These are phyloP conservation scores for Myopa testacea DNA, from an alignment of 2,888 invertebrate species.

Conservation along the genomic window DNA sequence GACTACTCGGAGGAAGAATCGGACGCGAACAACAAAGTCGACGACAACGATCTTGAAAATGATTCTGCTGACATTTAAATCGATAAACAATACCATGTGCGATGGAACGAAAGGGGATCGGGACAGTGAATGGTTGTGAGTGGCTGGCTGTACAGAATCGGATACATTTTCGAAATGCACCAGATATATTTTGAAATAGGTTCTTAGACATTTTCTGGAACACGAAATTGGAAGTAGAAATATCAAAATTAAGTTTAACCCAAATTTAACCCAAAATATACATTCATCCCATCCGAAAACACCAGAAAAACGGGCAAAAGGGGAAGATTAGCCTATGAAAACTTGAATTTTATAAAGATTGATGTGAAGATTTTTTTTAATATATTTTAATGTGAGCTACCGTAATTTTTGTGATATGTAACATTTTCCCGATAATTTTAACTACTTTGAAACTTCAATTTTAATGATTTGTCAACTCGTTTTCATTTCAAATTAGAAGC, in stretches of 20 bases:
- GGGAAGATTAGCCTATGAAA: too few relatives aligned
- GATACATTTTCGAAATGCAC: not conserved
- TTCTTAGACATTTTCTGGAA: too few relatives aligned
- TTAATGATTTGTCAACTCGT: too few relatives aligned
- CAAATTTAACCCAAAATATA: too few relatives aligned
- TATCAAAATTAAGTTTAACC: not conserved
- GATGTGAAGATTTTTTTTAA: not conserved
- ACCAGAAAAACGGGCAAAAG: too few relatives aligned
- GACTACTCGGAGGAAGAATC: conserved; percentile 89
- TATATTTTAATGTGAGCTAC: not conserved
- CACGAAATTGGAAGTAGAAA: not conserved
- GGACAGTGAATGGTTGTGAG: not conserved
- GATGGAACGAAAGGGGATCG: not conserved
- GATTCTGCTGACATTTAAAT: conserved; percentile 43
- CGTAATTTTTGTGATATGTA: too few relatives aligned
- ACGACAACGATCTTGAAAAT: conserved; percentile 48
- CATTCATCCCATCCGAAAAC: too few relatives aligned
- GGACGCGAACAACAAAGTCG: conserved; percentile 62
- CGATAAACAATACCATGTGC: not conserved
- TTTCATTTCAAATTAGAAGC: too few relatives aligned
- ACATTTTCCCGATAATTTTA: too few relatives aligned
- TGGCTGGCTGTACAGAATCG: conserved; percentile 31
- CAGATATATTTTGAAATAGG: conserved; percentile 12
- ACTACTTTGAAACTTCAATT: too few relatives aligned
- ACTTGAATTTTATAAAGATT: too few relatives aligned